These are phyloP conservation scores for Molossus molossus DNA, from an alignment of 2,797 vertebrate genomes.

Conservation along the genomic window DNA sequence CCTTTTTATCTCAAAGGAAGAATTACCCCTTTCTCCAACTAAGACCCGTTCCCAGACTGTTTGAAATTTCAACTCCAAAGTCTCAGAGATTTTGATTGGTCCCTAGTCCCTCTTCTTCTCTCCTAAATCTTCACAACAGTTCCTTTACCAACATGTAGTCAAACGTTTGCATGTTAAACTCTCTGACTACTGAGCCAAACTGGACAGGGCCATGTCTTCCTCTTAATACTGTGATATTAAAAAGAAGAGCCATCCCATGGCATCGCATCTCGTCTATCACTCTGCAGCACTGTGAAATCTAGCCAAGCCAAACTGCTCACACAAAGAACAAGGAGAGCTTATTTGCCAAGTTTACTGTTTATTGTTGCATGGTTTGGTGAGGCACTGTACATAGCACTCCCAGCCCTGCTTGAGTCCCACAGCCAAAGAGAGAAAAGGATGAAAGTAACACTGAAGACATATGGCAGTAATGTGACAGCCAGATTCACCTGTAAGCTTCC, in stretches of 20 bases:
- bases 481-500: neutral
- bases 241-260: neutral
- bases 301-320: neutral
- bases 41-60: neutral
- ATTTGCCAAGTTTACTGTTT: neutral
- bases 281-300: conserved; percentile 12
- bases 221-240: neutral
- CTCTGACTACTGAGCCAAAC: too few species aligned
- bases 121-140: neutral
- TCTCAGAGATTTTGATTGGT: neutral
- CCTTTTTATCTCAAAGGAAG: neutral
- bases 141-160: neutral
- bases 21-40: neutral
- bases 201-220: too few species aligned
- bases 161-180: neutral
- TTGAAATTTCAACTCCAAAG: neutral
- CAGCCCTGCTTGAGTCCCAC: neutral
- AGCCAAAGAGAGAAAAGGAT: neutral
- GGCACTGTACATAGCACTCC: neutral
- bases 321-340: neutral
- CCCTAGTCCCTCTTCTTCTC: neutral
- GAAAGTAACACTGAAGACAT: conserved; percentile 7
- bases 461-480: neutral
- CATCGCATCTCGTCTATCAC: neutral
- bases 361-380: neutral